Base-by-base conservation (phyloP, 1,140 invertebrate species). In the Dendroctonus valens region DNA sequence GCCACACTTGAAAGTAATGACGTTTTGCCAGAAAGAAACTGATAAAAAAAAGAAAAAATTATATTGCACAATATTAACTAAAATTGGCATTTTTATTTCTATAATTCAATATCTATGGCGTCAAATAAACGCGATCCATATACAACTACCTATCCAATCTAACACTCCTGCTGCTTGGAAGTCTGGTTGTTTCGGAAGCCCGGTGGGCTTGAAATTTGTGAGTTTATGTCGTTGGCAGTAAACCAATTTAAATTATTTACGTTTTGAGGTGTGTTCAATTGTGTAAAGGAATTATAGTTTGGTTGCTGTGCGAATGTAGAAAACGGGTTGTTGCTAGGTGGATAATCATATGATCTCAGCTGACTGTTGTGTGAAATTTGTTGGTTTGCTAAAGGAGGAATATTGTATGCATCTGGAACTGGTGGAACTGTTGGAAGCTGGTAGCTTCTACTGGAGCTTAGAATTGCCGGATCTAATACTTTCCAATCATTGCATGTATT, bases 401-500 rank as follows among this genome's bases (percentile, higher is more conserved):
- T 15, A 62, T 51, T 37, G 66, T 40, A 61, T 70, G 72, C 70
- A 51, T 75, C 74, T 61, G 71, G 64, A 48, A 72, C 64, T 12
- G 72, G 69, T n/a, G 65, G 40, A 59, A 74, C 68, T 62, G 72
- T 71, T 7, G 72, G 64, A 60, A 84, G 79, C 72, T 81, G 79
- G 74, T 82, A 80, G 73, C 82, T 84, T 69, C 82, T 79, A 68
- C 84, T 83, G 42, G 89, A 89, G 60, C 89, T 89, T 73, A 94
- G 86, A 72, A 94, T 93, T 59, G 92, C 91, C 61, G 92, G 91
- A 81, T 94, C 92, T 79, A 93, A 84, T 67, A 89, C 85, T 72
- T 91, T 91, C 91, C 91, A 92, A 79, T 92, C 90, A 67, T 84
- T 78, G 79, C 83, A 83, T 77, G 85, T 81, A 76, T 80, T 73